Percentiles rank a stretch among this genome's conserved stretches.
Evolutionary conservation across 2,888 invertebrate species (phyloP).

Genomic region (Leucophenga montana): DNA sequence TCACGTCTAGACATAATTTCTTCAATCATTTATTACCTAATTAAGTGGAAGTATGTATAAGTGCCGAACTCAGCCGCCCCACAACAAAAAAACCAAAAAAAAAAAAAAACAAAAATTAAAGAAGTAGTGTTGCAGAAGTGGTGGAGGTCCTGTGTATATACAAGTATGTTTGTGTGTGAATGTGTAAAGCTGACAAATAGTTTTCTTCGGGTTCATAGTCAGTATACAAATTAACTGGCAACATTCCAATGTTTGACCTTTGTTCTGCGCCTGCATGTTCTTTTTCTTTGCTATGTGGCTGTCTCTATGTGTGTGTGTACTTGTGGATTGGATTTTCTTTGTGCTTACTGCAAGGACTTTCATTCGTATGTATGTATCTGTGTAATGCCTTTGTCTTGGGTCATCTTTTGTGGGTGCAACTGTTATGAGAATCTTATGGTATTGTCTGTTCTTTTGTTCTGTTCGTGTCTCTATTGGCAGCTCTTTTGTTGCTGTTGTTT

Average conservation of each 20-base stretch:
- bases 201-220: conserved; percentile 46
- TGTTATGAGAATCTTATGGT: not conserved
- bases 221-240: conserved; percentile 62
- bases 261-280: conserved; percentile 22
- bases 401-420: not conserved
- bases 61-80: conserved; percentile 59
- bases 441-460: conserved; percentile 11
- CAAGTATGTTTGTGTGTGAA: conserved; percentile 22
- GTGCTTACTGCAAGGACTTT: too few relatives aligned
- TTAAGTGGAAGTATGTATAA: conserved; percentile 72
- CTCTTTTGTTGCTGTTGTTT: conserved; percentile 28
- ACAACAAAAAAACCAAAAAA: too few relatives aligned
- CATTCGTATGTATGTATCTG: not conserved
- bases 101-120: too few relatives aligned
- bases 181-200: conserved; percentile 13
- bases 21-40: conserved; percentile 74
- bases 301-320: conserved; percentile 23
- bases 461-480: not conserved
- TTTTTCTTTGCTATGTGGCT: conserved; percentile 16
- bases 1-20: conserved; percentile 74
- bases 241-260: conserved; percentile 65
- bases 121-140: too few relatives aligned
- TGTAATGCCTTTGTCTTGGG: not conserved
- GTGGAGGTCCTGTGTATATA: conserved; percentile 11
- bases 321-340: not conserved